Conservation (phyloP, 37 sponge, comb jelly and placozoan genomes). For the Aplysina aerophoba region DNA sequence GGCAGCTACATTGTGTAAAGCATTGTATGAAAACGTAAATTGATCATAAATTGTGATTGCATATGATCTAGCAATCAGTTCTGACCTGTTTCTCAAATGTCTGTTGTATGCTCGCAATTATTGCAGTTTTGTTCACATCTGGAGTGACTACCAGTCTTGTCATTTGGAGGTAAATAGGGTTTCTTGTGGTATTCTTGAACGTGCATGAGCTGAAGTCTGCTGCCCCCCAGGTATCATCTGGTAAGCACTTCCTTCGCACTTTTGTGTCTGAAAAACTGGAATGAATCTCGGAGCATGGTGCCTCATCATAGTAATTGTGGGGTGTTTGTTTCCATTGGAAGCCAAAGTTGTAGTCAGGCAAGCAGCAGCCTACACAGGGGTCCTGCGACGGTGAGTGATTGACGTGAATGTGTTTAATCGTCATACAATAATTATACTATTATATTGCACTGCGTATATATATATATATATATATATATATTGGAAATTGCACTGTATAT, state of each 20-base stretch:
- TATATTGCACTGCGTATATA: no score
- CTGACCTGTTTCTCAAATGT: no score
- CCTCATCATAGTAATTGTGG: neutral
- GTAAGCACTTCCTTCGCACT: neutral
- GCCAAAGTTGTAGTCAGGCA: neutral
- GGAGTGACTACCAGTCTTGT: neutral
- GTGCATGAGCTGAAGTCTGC: slow-evolving; percentile 11
- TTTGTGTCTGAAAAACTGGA: neutral
- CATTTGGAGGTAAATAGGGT: neutral
- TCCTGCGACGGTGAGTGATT: no score
- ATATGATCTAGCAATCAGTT: no score
- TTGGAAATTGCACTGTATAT: no score
- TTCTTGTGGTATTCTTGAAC: slow-evolving; percentile 17
- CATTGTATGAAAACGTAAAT: no score
- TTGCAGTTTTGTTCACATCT: neutral
- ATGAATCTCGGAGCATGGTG: slow-evolving; percentile 1
- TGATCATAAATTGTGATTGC: neutral
- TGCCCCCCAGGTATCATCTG: neutral
- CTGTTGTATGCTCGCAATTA: neutral
- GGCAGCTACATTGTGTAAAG: no score
- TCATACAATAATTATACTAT: no score
- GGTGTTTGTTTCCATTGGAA: slow-evolving; percentile 15
- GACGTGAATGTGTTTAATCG: no score
- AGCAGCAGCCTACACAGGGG: slow-evolving; percentile 18
- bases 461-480: no score